Conservation (phyloP, 2,888 invertebrate genomes). For the Phragmatobia fuliginosa region DNA sequence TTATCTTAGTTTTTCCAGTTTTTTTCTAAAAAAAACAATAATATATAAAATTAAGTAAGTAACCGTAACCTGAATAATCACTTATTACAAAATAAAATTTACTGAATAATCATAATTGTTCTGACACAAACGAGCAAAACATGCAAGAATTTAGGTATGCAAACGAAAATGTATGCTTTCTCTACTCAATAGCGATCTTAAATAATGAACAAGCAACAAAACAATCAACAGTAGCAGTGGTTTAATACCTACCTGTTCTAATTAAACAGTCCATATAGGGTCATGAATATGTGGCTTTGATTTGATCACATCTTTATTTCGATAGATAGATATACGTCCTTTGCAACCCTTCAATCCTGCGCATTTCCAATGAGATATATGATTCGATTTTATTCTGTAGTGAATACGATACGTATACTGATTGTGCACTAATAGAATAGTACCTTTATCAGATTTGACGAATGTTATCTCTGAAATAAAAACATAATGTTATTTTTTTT, state of each 20-base stretch:
- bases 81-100: no score
- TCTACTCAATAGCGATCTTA: background rate
- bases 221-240: background rate
- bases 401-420: conserved; percentile 14
- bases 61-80: background rate
- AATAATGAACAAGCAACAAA: background rate
- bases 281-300: background rate
- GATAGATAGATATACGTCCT: background rate
- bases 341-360: background rate
- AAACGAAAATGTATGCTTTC: background rate
- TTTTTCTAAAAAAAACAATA: no score
- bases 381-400: background rate
- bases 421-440: conserved; percentile 2
- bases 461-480: conserved; percentile 7
- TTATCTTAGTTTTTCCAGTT: no score
- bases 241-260: background rate
- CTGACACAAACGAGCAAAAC: background rate
- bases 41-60: no score
- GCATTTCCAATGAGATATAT: conserved; percentile 9
- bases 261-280: background rate
- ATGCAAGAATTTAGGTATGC: background rate
- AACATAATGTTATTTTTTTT: no score
- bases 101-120: no score
- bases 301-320: background rate
- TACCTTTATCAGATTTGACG: conserved; percentile 6